Base-by-base conservation (phyloP, 2,113 vertebrate genomes). In the Epinephelus fuscoguttatus region DNA sequence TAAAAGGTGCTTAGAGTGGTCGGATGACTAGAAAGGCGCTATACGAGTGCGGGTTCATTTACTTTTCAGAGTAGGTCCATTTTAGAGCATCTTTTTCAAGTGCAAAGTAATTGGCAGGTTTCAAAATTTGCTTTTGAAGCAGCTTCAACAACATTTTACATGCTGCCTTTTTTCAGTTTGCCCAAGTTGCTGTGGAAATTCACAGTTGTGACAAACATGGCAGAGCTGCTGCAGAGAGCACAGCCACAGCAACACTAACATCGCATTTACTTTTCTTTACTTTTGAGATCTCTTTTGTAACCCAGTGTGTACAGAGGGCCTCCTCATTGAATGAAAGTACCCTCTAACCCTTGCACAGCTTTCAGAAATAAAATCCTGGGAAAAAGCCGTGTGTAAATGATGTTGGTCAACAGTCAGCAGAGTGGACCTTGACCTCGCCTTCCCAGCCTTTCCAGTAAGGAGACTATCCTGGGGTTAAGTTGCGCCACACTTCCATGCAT, bases 361-460 rank as follows among this genome's bases (percentile, higher is more conserved):
- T 86, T 80, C 42, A 78, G 84, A 85, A 83, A 90, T 62, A 30
- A 79, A 89, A 91, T 70, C 84, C 87, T 84, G 84, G 74, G 89
- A 83, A 90, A 91, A 92, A 77, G 66, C 71, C 37, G 73, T n/a
- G 76, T 73, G 76, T 88, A 80, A 82, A 88, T 69, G 87, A 88
- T 75, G 61, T 90, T 90, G 85, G 91, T 87, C 88, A 86, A 86
- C 91, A 90, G 79, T 82, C 75, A 53, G 33, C 0, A 8, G 71
- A 77, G 72, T 79, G 87, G 93, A 94, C 93, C 91, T 90, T 93
- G 92, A 93, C 88, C 92, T 83, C 37, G 82, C 80, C 80, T 72
- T 88, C 33, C 71, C 68, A 72, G 83, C 63, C 50, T 57, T 88
- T 90, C 74, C 80, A 86, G 76, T 79, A 75, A 75, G 53, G 70